Evolutionary conservation across 2,797 vertebrate genomes (phyloP), one percentile per base, ranked within the genome.

Genomic region (Percopsis omiscomaycus): DNA sequence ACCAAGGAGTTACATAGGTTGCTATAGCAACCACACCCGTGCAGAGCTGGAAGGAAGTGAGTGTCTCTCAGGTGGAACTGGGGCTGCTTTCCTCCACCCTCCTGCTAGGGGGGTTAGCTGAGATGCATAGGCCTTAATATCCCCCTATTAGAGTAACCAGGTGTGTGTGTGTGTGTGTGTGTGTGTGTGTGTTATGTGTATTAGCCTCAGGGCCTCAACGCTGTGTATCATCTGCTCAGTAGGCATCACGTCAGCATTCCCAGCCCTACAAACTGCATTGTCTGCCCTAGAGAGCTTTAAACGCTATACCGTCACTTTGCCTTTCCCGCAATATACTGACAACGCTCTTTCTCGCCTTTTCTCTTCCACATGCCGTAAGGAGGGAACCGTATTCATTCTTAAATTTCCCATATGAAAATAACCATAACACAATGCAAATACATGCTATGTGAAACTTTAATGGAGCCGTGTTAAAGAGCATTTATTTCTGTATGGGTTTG

Each of bases 1-100:
- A 71, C 54, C 0, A 12, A 71, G 71, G 74, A 73, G 49, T 74
- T 71, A 1, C 46, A 73, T 69, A 66, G 70, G 85, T 91, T 82
- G 55, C 89, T 72, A 89, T 89, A 79, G 88, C 85, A 89, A 92
- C 90, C 57, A 52, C 71, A 65, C 52, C 15, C 48, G 55, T 76
- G 61, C 52, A 73, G 62, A 59, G 53, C 64, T 72, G 73, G 68
- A 59, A 65, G 74, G 66, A 59, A 65, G 64, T 76, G 68, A 73
- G 66, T 50, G 68, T 49, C 66, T 69, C 63, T 75, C 48, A 51
- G 68, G 71, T 62, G 64, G 55, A 55, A 51, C 42, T 3, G 50
- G 63, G 52, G 59, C 71, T 63, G 69, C 55, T 69, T 80, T 73
- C 74, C 55, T 15, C 22, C 42, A 27, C 74, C 60, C 22, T 69